phyloP scores from a whole-genome alignment of 92 coral and sea anemone species.

The Epizoanthus scotinus region DNA sequence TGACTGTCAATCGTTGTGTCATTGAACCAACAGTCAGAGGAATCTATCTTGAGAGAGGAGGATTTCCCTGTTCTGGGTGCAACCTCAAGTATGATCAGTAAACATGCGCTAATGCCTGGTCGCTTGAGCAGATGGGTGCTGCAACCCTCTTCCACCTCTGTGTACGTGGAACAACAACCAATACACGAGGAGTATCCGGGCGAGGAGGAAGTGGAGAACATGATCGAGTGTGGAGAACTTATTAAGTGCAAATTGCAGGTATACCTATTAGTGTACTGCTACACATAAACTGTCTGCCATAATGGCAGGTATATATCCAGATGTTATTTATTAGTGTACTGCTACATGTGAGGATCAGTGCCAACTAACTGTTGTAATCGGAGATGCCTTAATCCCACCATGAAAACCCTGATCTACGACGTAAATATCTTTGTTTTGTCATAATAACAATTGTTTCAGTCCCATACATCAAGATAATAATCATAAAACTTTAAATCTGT shows the following conservation, averaged over 20 bases:
- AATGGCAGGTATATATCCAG: no score
- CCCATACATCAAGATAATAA: no score
- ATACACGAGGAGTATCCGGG: conserved; percentile 60
- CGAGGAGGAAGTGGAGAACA: conserved; percentile 53
- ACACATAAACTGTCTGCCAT: no score
- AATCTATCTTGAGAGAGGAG: conserved; percentile 19
- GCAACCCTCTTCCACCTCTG: conserved; percentile 64
- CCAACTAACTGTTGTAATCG: no score
- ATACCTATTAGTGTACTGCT: no score
- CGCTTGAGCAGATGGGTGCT: conserved; percentile 71
- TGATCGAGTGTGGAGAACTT: conserved; percentile 56
- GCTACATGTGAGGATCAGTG: no score
- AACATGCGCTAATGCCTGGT: conserved; percentile 15
- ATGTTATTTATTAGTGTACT: no score
- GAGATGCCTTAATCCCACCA: no score
- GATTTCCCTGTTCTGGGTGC: conserved; percentile 33
- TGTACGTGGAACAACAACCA: conserved; percentile 55
- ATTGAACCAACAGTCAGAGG: not conserved
- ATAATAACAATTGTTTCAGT: no score
- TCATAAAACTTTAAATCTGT: no score
- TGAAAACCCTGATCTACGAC: no score
- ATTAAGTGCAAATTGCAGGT: conserved; percentile 61
- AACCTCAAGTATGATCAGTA: conserved; percentile 7
- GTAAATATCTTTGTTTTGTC: no score
- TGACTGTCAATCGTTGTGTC: not conserved